phyloP scores from a whole-genome alignment of 2,113 vertebrate genomes.

The Athene noctua region DNA sequence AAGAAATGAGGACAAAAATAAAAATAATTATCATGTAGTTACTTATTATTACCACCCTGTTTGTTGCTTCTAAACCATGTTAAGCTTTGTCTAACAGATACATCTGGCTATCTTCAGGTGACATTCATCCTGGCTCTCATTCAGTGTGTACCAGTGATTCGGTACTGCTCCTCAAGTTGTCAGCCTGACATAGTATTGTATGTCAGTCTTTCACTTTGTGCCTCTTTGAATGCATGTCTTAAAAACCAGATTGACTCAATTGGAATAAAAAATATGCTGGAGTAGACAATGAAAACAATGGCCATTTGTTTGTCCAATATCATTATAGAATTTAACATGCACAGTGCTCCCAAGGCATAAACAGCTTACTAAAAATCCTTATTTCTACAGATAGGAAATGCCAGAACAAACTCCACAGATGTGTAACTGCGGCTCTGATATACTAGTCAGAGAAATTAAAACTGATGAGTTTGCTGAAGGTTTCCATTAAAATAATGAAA shows the following conservation, averaged over 20 bases:
- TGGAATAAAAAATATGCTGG: not conserved
- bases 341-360: not conserved
- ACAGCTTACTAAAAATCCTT: not conserved
- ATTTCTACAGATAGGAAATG: not conserved
- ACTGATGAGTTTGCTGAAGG: not conserved
- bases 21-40: not conserved
- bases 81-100: not conserved
- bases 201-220: not conserved
- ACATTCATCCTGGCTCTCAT: not conserved
- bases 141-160: not conserved
- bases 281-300: not conserved
- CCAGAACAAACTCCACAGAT: not conserved
- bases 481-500: not conserved
- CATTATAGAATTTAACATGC: not conserved
- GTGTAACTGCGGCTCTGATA: not conserved
- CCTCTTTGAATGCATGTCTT: not conserved
- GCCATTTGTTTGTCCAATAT: not conserved
- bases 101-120: not conserved
- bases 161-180: not conserved
- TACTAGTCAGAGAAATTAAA: not conserved
- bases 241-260: not conserved
- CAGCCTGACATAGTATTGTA: not conserved
- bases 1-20: not conserved
- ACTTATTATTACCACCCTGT: not conserved
- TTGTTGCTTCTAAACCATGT: not conserved